Evolutionary conservation across 2,888 invertebrate species (phyloP).

Genomic region (Buathra laborator): DNA sequence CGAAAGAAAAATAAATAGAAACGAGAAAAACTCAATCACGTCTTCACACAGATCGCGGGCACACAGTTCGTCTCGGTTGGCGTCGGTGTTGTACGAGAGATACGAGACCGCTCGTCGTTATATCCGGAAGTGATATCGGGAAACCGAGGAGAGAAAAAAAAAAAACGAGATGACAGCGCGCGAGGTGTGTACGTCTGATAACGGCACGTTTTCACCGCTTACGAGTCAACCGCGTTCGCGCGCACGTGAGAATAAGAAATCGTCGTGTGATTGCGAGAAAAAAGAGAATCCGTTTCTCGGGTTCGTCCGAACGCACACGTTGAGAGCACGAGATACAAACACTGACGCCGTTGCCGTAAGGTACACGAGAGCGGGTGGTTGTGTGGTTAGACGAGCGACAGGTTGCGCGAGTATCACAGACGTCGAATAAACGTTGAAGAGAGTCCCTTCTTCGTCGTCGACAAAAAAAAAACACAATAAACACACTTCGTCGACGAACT

Average conservation of each 20-base stretch:
- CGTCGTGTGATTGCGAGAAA: neutral
- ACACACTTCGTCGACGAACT: conserved; percentile 6
- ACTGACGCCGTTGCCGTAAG: neutral
- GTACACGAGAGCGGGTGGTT: neutral
- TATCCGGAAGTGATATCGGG: conserved; percentile 51
- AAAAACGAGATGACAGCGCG: conserved; percentile 1
- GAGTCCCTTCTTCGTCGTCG: neutral
- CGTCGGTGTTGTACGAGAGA: conserved; percentile 1
- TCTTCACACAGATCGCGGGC: neutral
- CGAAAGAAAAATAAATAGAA: neutral
- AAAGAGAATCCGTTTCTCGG: neutral
- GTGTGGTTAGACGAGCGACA: conserved; percentile 5
- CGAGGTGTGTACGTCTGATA: conserved; percentile 22
- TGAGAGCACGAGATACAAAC: conserved; percentile 10
- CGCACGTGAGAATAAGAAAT: conserved; percentile 6
- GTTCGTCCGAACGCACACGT: neutral
- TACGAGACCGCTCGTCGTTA: conserved; percentile 11
- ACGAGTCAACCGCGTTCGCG: neutral
- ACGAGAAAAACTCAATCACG: neutral
- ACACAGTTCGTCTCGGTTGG: neutral
- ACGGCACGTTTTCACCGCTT: conserved; percentile 17
- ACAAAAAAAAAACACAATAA: neutral
- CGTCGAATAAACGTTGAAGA: conserved; percentile 7
- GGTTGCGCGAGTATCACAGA: conserved; percentile 44
- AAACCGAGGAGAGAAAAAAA: conserved; percentile 5